Conservation (phyloP, 2,113 vertebrate species). For the Callospermophilus lateralis region DNA sequence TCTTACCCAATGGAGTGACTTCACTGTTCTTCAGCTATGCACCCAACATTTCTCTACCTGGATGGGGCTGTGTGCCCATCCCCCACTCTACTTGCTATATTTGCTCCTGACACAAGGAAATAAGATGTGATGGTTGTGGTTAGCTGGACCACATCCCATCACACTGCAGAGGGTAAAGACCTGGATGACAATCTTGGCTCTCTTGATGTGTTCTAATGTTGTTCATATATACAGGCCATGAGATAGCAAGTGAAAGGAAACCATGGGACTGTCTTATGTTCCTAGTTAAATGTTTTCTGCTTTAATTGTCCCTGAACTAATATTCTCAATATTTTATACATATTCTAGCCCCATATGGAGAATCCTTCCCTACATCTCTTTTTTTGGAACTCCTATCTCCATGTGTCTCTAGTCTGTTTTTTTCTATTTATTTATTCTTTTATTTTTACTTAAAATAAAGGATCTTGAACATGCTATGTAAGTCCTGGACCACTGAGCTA, state of each 20-base stretch:
- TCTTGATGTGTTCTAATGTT: not conserved
- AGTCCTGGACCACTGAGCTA: not conserved
- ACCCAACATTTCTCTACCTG: not conserved
- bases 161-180: not conserved
- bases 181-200: not conserved
- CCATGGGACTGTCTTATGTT: not conserved
- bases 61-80: not conserved
- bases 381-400: not conserved
- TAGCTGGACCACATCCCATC: not conserved
- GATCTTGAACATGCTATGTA: not conserved
- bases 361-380: not conserved
- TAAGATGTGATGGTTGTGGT: not conserved
- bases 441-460: not conserved
- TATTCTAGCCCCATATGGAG: not conserved
- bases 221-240: not conserved
- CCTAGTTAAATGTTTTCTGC: not conserved
- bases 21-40: constrained; percentile 11
- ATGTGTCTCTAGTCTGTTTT: not conserved
- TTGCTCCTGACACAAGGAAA: not conserved
- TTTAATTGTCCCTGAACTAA: not conserved
- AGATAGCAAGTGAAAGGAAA: not conserved
- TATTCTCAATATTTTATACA: not conserved
- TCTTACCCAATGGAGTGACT: constrained; percentile 60
- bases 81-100: not conserved
- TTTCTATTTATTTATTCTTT: not conserved